Evolutionary conservation across 2,888 invertebrate genomes (phyloP).

Genomic region (Vesta saturnalis): DNA sequence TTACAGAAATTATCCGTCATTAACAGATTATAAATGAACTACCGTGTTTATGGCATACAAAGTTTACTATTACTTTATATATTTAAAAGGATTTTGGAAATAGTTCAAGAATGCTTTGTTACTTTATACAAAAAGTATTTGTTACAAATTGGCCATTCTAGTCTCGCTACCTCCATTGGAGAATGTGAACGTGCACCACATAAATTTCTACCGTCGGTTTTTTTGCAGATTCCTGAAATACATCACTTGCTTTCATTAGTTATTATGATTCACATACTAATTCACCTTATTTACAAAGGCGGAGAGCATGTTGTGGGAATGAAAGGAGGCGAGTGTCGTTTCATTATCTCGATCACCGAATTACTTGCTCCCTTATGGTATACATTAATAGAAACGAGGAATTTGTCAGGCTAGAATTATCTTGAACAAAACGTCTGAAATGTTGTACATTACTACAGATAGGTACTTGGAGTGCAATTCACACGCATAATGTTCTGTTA

Average conservation of each 20-base stretch:
- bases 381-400: background rate
- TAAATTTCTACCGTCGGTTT: constrained; percentile 39
- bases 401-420: background rate
- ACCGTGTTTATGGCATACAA: background rate
- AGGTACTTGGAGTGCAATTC: constrained; percentile 6
- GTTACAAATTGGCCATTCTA: constrained; percentile 50
- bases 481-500: constrained; percentile 3
- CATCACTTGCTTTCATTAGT: constrained; percentile 16
- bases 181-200: constrained; percentile 50
- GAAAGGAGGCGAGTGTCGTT: background rate
- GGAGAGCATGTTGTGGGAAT: background rate
- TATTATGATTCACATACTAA: constrained; percentile 24
- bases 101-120: background rate
- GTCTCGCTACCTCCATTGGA: constrained; percentile 49
- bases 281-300: constrained; percentile 10
- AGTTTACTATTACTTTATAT: background rate
- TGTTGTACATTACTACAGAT: background rate
- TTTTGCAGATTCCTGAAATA: constrained; percentile 18
- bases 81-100: background rate
- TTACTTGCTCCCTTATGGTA: background rate
- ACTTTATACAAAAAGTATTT: constrained; percentile 38
- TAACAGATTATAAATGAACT: background rate
- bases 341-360: constrained; percentile 1
- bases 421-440: background rate
- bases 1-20: background rate